These are phyloP conservation scores for Limosa lapponica DNA, from an alignment of 2,797 vertebrate species.

Conservation along the genomic window DNA sequence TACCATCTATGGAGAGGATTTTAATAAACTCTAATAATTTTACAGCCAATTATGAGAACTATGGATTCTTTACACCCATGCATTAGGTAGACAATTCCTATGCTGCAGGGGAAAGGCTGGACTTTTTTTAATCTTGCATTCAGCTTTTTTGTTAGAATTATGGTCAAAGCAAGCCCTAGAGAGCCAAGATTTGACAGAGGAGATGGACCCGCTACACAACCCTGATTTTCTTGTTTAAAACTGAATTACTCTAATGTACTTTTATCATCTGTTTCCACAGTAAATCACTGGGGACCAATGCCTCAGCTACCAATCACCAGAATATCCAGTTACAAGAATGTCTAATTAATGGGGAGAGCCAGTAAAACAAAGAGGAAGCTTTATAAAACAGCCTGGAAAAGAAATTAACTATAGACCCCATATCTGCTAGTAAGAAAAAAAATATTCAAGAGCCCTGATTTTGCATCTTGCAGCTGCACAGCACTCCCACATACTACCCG, in stretches of 20 bases:
- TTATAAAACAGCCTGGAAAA: slow-evolving; percentile 61
- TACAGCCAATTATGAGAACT: neutral
- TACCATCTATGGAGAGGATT: neutral
- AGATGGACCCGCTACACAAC: neutral
- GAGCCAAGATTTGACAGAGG: neutral
- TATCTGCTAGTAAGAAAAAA: slow-evolving; percentile 53
- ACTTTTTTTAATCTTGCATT: neutral
- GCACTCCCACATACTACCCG: slow-evolving; percentile 28
- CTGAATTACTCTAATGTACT: neutral
- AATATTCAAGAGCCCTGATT: slow-evolving; percentile 58
- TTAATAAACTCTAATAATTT: neutral
- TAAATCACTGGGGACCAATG: slow-evolving; percentile 40
- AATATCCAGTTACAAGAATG: slow-evolving; percentile 61
- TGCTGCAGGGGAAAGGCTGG: neutral
- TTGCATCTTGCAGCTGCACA: slow-evolving; percentile 74
- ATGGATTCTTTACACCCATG: neutral
- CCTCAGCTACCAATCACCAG: slow-evolving; percentile 54
- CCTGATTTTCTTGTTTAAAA: neutral
- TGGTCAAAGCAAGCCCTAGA: neutral
- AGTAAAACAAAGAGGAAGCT: slow-evolving; percentile 60
- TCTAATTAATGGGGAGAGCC: slow-evolving; percentile 59
- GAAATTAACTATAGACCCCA: slow-evolving; percentile 61
- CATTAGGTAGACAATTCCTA: neutral
- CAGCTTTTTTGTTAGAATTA: neutral
- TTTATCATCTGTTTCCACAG: slow-evolving; percentile 48